Base-by-base conservation (phyloP, 2,888 invertebrate species). In the Shargacucullia verbasci region DNA sequence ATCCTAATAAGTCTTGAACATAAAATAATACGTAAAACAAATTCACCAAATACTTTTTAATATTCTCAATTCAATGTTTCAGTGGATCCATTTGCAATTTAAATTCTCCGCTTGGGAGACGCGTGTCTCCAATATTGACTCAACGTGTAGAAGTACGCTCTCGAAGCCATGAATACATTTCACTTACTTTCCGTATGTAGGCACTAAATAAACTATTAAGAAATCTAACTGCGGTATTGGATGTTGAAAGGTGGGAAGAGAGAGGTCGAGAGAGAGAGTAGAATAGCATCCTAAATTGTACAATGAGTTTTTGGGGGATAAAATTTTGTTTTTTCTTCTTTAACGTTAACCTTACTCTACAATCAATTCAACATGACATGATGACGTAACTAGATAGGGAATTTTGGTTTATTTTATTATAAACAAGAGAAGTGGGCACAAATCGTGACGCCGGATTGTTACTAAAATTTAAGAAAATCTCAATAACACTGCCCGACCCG, bases 51-150 rank as follows among this genome's bases (percentile, higher is more conserved):
- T 70, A 71, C 70, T 70, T 78, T 74, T 78, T 69, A 75, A 79
- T 78, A 80, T 66, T 78, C 78, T 60, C 71, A 78, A 81, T 83
- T 81, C 80, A 83, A 81, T 82, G 82, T 86, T 83, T 81, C 80
- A 74, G 73, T 76, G 79, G 76, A 72, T 81, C 80, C 76, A 87
- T 88, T 88, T 88, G 86, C 85, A 88, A 88, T 88, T 87, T 84
- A 86, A 86, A 88, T 86, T 74, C 71, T 29, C 59, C 84, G 72
- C 83, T 72, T 65, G 81, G 79, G 82, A 83, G 80, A 84, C 84
- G 83, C 80, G 78, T 84, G 82, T 83, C 83, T 77, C 73, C 81
- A 77, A 82, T 86, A 88, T 86, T 85, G 84, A 84, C 83, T 81
- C 65, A 73, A 66, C 68, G 68, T 64, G 73, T 73, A 68, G 73